phyloP scores from a whole-genome alignment of 2,113 vertebrate genomes.

The Nanorana parkeri region DNA sequence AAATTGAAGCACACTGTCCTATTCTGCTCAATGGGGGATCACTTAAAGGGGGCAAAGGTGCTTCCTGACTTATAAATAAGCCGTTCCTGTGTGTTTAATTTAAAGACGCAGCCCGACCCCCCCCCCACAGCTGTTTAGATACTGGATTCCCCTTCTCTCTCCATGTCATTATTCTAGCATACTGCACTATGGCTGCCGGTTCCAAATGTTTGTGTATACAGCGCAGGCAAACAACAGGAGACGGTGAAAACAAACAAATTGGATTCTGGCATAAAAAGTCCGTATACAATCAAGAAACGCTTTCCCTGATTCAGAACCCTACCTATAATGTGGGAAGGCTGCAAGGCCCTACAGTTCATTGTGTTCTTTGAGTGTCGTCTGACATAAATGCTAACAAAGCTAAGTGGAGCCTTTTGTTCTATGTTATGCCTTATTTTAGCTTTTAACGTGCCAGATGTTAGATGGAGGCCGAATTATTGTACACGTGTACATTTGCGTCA shows the following conservation, averaged over 20 bases:
- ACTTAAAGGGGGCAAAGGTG: constrained; percentile 12
- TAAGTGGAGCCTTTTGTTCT: no score
- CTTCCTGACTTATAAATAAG: not conserved
- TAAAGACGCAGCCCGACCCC: not conserved
- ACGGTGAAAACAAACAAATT: constrained; percentile 9
- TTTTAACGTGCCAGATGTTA: no score
- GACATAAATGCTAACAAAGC: no score
- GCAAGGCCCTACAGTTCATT: not conserved
- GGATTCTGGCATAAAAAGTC: not conserved
- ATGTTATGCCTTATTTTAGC: no score
- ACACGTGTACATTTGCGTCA: no score
- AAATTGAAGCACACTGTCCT: not conserved
- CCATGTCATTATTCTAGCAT: not conserved
- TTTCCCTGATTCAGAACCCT: not conserved
- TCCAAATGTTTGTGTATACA: constrained; percentile 26
- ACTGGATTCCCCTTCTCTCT: not conserved
- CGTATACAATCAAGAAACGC: not conserved
- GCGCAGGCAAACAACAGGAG: not conserved
- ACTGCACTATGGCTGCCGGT: not conserved
- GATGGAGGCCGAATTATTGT: no score
- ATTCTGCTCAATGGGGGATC: not conserved
- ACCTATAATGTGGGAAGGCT: not conserved
- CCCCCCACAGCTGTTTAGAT: not conserved
- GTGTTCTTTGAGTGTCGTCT: not conserved
- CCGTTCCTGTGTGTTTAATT: not conserved